phyloP scores from a whole-genome alignment of 2,113 vertebrate species.

The Actinemys pallida region DNA sequence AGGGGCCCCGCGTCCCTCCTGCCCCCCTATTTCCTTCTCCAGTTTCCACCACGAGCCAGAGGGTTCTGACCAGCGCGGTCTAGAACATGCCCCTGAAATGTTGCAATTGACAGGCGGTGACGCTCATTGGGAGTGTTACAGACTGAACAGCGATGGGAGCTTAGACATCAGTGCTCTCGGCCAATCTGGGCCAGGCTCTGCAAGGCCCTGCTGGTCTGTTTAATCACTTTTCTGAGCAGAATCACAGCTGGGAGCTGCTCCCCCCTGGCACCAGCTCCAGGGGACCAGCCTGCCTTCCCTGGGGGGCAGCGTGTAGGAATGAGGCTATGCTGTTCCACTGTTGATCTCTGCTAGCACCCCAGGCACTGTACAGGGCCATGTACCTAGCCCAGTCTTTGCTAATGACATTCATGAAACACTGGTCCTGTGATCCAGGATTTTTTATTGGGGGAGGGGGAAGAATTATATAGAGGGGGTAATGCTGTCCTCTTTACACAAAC shows the following conservation, averaged over 20 bases:
- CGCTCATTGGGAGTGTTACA: accelerated
- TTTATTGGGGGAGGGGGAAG: not conserved
- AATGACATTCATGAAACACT: not conserved
- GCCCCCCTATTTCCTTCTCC: not conserved
- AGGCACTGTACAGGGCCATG: not conserved
- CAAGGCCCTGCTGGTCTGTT: not conserved
- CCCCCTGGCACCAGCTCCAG: not conserved
- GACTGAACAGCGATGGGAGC: not conserved
- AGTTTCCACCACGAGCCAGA: not conserved
- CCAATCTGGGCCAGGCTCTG: not conserved
- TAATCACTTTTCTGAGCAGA: not conserved
- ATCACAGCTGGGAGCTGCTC: not conserved
- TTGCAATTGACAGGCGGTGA: not conserved
- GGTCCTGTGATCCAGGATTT: not conserved
- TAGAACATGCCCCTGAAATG: not conserved
- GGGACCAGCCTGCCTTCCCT: too few species aligned
- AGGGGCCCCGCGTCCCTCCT: too few species aligned
- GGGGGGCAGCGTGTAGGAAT: too few species aligned
- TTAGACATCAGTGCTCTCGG: not conserved
- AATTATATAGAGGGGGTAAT: not conserved
- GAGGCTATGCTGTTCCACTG: not conserved
- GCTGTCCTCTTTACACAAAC: not conserved
- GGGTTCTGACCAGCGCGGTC: not conserved
- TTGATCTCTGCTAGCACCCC: not conserved
- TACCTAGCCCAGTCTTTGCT: not conserved